phyloP scores from a whole-genome alignment of 1,140 invertebrate genomes.

The Homalodisca vitripennis region DNA sequence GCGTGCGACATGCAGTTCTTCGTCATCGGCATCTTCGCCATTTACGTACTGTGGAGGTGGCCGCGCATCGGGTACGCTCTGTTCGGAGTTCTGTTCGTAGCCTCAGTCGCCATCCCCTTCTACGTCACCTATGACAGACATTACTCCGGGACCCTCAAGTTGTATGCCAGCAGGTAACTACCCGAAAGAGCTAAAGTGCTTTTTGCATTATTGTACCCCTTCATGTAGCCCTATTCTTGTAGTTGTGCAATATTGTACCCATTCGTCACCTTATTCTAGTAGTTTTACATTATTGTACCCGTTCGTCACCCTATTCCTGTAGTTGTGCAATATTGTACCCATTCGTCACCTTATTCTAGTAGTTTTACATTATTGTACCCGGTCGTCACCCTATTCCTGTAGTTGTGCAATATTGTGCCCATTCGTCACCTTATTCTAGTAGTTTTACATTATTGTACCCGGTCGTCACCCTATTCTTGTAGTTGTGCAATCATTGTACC shows the following conservation, averaged over 20 bases:
- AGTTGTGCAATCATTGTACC: too few species aligned
- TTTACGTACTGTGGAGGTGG: conserved; percentile 40
- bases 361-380: too few species aligned
- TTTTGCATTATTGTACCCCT: neutral
- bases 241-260: too few species aligned
- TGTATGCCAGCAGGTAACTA: conserved; percentile 12
- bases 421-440: too few species aligned
- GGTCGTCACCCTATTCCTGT: too few species aligned
- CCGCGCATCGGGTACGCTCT: neutral
- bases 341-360: too few species aligned
- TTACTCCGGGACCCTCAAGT: conserved; percentile 22
- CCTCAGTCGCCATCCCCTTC: conserved; percentile 9
- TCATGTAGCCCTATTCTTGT: neutral
- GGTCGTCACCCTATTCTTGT: too few species aligned
- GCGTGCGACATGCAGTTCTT: conserved; percentile 65
- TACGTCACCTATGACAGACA: conserved; percentile 17
- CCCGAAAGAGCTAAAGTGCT: neutral
- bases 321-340: too few species aligned
- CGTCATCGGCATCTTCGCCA: conserved; percentile 54
- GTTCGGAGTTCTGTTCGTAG: conserved; percentile 5
- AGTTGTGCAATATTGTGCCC: too few species aligned
- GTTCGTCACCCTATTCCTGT: too few species aligned
- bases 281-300: too few species aligned
- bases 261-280: neutral
- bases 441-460: too few species aligned